Evolutionary conservation across 2,797 vertebrate genomes (phyloP), one percentile per base, ranked within the genome.

Genomic region (Cheirogaleus major): DNA sequence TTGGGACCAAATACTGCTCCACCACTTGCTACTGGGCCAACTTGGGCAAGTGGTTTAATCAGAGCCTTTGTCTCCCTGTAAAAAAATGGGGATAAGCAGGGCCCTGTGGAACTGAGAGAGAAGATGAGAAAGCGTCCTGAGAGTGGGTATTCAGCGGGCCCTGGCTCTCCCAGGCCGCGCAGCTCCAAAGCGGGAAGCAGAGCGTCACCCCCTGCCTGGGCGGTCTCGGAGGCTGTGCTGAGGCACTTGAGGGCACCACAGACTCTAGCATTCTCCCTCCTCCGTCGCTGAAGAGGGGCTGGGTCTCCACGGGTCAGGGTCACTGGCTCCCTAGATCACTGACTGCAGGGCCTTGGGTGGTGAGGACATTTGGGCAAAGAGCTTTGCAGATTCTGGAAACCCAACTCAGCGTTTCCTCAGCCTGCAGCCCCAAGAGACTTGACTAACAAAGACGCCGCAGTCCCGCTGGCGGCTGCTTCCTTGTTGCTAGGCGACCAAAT

Each of bases 401-500:
- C 41, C 76, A 88, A 3, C 59, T 90, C 90, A 50, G 78, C 10
- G 0, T 41, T 94, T 96, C 35, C 22, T 91, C 75, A 12, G 81
- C 48, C 82, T 45, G 55, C 23, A 38, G 41, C 61, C 76, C 72
- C 84, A 1, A 11, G 91, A 89, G 91, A 73, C 83, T 41, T 3
- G 15, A 84, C 67, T 50, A 83, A 67, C 38, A 65, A 79, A 90
- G 75, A 94, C 14, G 35, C 38, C 65, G 83, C 79, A 61, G 4
- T 93, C 93, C 94, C 41, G 0, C 43, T 27, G 41, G 91, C 0
- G 30, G 61, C 70, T 82, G 72, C 86, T 93, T 96, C 52, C 81
- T 93, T 90, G 97, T 98, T 98, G 97, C 97, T 96, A 93, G 93
- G 97, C 94, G 30, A 98, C 96, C 75, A 92, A 55, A 93, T 93